Percentiles rank a stretch among this genome's conserved stretches.
phyloP scores from a whole-genome alignment of 2,113 vertebrate genomes.

The Mus musculus region GRCm39 chr16:82314501-82315000 shows the following conservation, averaged over 20 bases:
- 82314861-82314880: neutral
- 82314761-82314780: neutral
- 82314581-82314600: neutral
- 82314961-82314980: too few species aligned
- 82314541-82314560: neutral
- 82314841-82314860: neutral
- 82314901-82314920: neutral
- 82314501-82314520: neutral
- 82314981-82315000: too few species aligned
- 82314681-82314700: neutral
- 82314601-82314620: neutral
- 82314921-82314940: neutral
- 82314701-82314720: neutral
- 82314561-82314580: neutral
- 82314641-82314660: neutral
- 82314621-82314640: neutral
- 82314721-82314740: neutral
- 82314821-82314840: too few species aligned
- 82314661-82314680: accelerated
- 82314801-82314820: neutral
- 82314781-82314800: neutral
- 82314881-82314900: too few species aligned
- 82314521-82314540: neutral
- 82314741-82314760: neutral
- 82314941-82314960: too few species aligned